Evolutionary conservation across 2,888 invertebrate genomes (phyloP).

Genomic region (Escarpia spicata): DNA sequence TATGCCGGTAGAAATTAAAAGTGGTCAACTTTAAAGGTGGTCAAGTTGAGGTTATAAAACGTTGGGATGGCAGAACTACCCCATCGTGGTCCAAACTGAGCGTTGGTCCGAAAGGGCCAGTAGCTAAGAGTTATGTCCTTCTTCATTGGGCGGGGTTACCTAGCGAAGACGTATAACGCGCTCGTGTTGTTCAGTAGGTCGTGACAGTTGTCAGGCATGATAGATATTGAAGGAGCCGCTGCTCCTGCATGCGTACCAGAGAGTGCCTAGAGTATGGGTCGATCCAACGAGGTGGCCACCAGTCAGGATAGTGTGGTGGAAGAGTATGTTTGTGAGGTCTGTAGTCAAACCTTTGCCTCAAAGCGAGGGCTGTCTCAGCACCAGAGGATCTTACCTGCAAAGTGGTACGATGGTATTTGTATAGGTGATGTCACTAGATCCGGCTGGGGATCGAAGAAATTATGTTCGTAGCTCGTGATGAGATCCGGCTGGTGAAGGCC

Average conservation of each 20-base stretch:
- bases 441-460: neutral
- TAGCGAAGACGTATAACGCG: neutral
- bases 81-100: neutral
- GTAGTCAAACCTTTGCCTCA: neutral
- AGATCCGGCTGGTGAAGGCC: neutral
- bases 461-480: conserved; percentile 20
- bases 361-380: neutral
- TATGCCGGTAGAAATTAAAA: too few relatives aligned
- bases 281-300: neutral
- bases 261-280: neutral
- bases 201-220: too few relatives aligned
- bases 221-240: neutral
- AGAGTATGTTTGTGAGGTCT: neutral
- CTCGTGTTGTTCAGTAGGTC: neutral
- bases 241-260: neutral
- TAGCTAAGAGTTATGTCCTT: neutral
- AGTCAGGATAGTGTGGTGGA: neutral
- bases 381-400: neutral
- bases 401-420: neutral
- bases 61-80: conserved; percentile 19
- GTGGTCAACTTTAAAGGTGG: too few relatives aligned
- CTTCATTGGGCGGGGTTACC: conserved; percentile 8
- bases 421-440: neutral
- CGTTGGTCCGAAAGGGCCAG: neutral
- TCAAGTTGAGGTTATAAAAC: too few relatives aligned